phyloP scores from a whole-genome alignment of 2,797 vertebrate genomes.

The Sorex maritimensis region DNA sequence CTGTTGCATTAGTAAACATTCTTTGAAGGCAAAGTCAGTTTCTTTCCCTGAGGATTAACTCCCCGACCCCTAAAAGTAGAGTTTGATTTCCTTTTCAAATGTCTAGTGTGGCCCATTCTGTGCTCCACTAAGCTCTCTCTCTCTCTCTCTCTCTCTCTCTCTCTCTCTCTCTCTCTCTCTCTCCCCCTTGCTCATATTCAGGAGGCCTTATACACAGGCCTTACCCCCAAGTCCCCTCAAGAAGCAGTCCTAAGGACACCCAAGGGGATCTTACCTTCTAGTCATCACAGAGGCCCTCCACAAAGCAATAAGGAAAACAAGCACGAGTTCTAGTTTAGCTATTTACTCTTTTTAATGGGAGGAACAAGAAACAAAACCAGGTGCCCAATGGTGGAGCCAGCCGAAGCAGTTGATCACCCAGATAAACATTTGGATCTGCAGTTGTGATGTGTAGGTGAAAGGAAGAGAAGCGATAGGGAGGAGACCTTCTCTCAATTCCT shows the following conservation, averaged over 20 bases:
- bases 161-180: too few species aligned
- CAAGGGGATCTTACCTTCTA: slow-evolving; percentile 14
- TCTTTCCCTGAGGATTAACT: background rate
- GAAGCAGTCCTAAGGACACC: background rate
- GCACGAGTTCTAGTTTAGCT: slow-evolving; percentile 51
- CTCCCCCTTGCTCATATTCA: background rate
- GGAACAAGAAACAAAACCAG: slow-evolving; percentile 70
- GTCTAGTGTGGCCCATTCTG: slow-evolving; percentile 16
- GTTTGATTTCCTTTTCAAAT: background rate
- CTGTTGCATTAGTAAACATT: background rate
- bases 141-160: too few species aligned
- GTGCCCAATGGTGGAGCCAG: background rate
- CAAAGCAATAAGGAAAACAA: slow-evolving; percentile 25
- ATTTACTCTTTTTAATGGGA: slow-evolving; percentile 72
- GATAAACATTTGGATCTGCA: background rate
- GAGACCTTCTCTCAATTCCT: background rate
- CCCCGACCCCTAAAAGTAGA: background rate
- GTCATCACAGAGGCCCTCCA: background rate
- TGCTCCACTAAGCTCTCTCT: too few species aligned
- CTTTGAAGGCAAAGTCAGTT: background rate
- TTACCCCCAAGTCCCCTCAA: background rate
- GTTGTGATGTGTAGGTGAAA: background rate
- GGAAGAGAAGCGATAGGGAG: background rate
- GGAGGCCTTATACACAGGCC: background rate
- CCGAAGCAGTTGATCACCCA: background rate